A percentile compares a stretch with the other conserved stretches of the same genome.
Conservation (phyloP, 2,113 vertebrate species). For the Chelonoidis abingdonii region DNA sequence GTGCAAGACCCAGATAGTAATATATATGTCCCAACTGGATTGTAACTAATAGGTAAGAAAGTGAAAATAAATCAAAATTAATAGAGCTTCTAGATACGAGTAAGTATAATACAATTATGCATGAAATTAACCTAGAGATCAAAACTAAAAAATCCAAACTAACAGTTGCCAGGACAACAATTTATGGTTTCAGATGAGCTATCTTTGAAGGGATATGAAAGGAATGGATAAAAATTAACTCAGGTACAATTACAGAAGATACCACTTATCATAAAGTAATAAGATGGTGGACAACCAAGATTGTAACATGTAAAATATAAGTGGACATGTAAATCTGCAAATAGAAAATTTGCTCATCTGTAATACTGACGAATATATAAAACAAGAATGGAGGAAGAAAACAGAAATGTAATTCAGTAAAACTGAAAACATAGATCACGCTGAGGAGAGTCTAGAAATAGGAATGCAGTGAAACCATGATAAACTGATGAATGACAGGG, state of each 20-base stretch:
- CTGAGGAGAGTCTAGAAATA: background rate
- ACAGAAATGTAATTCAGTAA: slow-evolving; percentile 15
- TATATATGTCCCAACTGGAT: slow-evolving; percentile 24
- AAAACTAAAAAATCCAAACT: slow-evolving; percentile 74
- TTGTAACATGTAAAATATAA: slow-evolving; percentile 47
- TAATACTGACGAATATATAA: background rate
- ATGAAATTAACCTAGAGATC: slow-evolving; percentile 76
- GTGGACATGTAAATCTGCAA: slow-evolving; percentile 36
- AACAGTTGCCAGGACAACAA: slow-evolving; percentile 71
- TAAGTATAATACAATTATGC: slow-evolving; percentile 71
- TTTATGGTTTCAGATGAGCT: slow-evolving; percentile 69
- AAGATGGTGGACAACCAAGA: slow-evolving; percentile 32
- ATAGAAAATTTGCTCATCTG: slow-evolving; percentile 7
- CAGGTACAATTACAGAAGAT: slow-evolving; percentile 36
- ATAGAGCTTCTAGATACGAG: slow-evolving; percentile 64
- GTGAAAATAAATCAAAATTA: slow-evolving; percentile 72
- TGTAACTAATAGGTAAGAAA: slow-evolving; percentile 75
- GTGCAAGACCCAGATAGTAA: slow-evolving; percentile 14
- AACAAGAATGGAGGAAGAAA: slow-evolving; percentile 13
- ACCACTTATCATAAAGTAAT: slow-evolving; percentile 34
- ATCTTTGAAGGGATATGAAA: slow-evolving; percentile 49
- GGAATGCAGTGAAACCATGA: background rate
- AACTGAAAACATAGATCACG: background rate
- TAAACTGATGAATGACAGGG: background rate
- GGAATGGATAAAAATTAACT: slow-evolving; percentile 56